Evolutionary conservation across 2,113 vertebrate species (phyloP).

Genomic region (Aramus guarauna): DNA sequence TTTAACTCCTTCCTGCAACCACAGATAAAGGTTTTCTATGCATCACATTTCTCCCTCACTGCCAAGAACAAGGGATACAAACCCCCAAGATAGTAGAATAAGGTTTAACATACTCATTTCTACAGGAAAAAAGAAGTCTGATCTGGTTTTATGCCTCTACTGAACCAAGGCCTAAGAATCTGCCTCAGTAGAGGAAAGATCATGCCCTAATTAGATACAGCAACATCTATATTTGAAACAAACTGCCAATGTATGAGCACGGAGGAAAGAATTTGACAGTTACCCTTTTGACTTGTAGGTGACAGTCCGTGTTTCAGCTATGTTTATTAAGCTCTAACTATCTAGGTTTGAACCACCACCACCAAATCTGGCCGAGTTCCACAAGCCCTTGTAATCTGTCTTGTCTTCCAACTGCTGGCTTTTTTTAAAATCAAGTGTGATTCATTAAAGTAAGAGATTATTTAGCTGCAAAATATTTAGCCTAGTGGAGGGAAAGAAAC

Average conservation of each 20-base stretch:
- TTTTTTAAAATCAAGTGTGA: background rate
- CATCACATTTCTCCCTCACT: background rate
- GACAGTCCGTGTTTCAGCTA: background rate
- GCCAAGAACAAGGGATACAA: background rate
- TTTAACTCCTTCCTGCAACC: background rate
- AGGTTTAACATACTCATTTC: background rate
- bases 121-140: background rate
- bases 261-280: background rate
- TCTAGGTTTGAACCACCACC: background rate
- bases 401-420: background rate
- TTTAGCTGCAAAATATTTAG: background rate
- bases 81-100: background rate
- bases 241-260: background rate
- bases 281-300: slow-evolving; percentile 26
- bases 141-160: background rate
- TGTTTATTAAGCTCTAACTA: background rate
- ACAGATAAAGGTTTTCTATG: background rate
- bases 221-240: slow-evolving; percentile 11
- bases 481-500: background rate
- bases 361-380: background rate
- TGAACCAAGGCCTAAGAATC: background rate
- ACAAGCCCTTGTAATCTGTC: background rate
- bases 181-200: background rate
- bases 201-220: background rate
- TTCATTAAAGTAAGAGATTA: background rate